Evolutionary conservation across 2,888 invertebrate genomes (phyloP).

Genomic region (Calameuta idolon): DNA sequence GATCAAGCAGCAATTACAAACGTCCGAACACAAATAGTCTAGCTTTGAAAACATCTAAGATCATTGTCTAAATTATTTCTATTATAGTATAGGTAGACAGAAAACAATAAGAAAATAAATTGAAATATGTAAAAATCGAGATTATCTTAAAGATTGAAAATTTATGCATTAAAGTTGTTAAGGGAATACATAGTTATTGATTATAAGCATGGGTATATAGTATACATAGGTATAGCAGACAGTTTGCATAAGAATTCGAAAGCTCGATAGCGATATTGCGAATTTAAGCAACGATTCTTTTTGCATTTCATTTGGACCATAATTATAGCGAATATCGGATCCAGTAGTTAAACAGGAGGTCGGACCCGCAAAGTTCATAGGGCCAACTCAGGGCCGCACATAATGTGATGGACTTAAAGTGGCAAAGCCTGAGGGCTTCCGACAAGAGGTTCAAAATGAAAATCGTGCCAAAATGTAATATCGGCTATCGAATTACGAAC

Average conservation of each 20-base stretch:
- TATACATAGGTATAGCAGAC: neutral
- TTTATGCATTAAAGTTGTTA: neutral
- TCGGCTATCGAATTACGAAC: neutral
- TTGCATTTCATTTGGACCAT: neutral
- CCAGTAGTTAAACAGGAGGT: neutral
- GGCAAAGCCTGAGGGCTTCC: neutral
- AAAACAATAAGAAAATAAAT: neutral
- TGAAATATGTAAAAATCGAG: neutral
- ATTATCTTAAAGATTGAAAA: neutral
- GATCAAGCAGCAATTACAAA: neutral
- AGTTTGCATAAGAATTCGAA: neutral
- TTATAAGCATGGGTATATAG: too few species aligned
- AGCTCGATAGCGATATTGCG: neutral
- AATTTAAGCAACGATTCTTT: neutral
- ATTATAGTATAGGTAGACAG: neutral
- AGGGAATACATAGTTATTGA: too few species aligned
- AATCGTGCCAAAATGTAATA: neutral
- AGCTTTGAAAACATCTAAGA: too few species aligned
- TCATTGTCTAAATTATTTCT: neutral
- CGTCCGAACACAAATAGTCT: neutral
- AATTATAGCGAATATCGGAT: neutral
- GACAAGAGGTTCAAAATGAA: neutral
- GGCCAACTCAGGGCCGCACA: neutral
- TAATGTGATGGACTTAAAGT: neutral
- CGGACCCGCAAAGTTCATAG: neutral